Conservation (phyloP, 2,113 vertebrate genomes). For the Gnathonemus longibarbis region DNA sequence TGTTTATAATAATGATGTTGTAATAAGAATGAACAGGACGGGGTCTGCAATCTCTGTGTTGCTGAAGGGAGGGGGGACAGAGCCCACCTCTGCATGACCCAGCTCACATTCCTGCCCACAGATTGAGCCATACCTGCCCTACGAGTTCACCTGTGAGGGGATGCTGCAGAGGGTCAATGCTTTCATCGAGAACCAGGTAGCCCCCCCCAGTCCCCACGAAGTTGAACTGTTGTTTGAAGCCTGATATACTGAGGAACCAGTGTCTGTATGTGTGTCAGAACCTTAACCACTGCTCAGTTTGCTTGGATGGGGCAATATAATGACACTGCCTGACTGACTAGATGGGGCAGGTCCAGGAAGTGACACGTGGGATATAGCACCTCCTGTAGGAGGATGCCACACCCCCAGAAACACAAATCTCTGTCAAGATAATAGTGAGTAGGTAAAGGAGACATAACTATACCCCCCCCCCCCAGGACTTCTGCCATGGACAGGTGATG, state of each 20-base stretch:
- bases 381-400: background rate
- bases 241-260: background rate
- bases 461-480: constrained; percentile 72
- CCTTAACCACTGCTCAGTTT: background rate
- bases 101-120: constrained; percentile 37
- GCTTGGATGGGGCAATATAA: background rate
- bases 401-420: background rate
- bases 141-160: constrained; percentile 96
- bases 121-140: constrained; percentile 95
- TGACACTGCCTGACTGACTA: background rate
- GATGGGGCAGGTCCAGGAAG: background rate
- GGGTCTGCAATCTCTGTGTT: background rate
- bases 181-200: constrained; percentile 93
- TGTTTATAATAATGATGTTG: background rate
- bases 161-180: constrained; percentile 96
- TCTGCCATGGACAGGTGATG: constrained; percentile 98
- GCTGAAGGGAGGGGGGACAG: background rate
- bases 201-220: background rate
- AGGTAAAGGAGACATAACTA: background rate
- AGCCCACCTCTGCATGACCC: background rate
- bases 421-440: background rate
- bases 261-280: background rate
- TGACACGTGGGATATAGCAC: background rate
- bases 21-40: background rate
- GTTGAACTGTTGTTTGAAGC: background rate